Percentiles rank a stretch among this genome's conserved stretches.
phyloP scores from a whole-genome alignment of 2,113 vertebrate species.

The Plecotus auritus region DNA sequence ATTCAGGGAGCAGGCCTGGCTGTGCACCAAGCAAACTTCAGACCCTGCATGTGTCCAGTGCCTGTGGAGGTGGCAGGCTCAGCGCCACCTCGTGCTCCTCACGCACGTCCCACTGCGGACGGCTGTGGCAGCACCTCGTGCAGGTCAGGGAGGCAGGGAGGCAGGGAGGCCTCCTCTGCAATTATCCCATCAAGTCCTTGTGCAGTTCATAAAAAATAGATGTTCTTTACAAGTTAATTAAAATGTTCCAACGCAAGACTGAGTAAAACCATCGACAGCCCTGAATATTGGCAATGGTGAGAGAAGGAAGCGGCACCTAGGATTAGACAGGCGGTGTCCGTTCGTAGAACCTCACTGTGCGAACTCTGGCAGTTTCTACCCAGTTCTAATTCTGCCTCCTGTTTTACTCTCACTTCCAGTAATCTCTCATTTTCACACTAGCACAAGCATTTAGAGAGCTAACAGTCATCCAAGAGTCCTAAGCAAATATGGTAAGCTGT shows the following conservation, averaged over 20 bases:
- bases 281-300: background rate
- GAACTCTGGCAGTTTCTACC: background rate
- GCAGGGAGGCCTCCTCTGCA: background rate
- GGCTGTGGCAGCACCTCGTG: background rate
- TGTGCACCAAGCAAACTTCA: background rate
- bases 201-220: background rate
- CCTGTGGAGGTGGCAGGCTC: rapidly evolving
- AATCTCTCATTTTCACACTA: background rate
- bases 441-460: background rate
- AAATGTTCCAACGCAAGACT: background rate
- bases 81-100: rapidly evolving
- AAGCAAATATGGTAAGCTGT: background rate
- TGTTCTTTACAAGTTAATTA: background rate
- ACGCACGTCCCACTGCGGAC: rapidly evolving
- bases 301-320: background rate
- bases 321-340: background rate
- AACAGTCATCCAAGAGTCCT: background rate
- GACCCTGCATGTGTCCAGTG: background rate
- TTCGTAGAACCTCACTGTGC: background rate
- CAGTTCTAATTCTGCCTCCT: background rate
- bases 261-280: background rate
- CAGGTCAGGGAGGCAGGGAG: background rate
- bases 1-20: background rate
- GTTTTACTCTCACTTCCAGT: background rate
- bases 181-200: background rate